Evolutionary conservation across 37 sponge, comb jelly and placozoan genomes (phyloP).

Genomic region (Trichoplax adhaerens): DNA sequence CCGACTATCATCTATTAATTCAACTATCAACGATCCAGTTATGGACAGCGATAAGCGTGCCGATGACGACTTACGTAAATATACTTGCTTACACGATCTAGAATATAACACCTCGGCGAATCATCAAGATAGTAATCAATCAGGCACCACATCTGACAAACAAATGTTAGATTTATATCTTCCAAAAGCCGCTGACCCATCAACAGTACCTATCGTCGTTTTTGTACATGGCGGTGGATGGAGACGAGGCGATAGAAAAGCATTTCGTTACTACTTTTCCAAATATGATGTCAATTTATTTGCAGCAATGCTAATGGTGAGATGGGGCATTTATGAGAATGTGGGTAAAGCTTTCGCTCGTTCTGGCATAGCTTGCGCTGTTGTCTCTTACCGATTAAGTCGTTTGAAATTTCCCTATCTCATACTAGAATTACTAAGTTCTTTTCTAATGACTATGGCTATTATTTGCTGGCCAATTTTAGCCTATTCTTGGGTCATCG

Average conservation of each 20-base stretch:
- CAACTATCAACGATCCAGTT: too few relatives aligned
- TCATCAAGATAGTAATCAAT: too few relatives aligned
- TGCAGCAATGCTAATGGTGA: background rate
- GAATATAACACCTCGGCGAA: too few relatives aligned
- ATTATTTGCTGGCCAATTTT: background rate
- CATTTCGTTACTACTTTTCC: constrained; percentile 11
- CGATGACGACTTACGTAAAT: too few relatives aligned
- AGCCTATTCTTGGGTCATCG: too few relatives aligned
- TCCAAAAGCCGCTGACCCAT: background rate
- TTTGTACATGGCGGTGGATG: constrained; percentile 17
- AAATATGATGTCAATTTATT: constrained; percentile 15
- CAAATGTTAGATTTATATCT: constrained; percentile 12
- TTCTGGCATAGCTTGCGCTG: constrained; percentile 10
- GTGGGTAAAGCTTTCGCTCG: constrained; percentile 11
- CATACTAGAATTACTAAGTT: background rate
- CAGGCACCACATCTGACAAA: background rate
- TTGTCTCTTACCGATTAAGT: constrained; percentile 1
- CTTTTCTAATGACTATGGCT: constrained; percentile 1
- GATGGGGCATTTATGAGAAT: constrained; percentile 13
- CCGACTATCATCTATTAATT: too few relatives aligned
- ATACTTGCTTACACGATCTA: too few relatives aligned
- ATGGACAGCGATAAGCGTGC: too few relatives aligned
- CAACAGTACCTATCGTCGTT: constrained; percentile 5
- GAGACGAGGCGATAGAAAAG: constrained; percentile 17
- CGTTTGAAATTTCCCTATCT: background rate